Percentiles rank a stretch among this genome's conserved stretches.
phyloP scores from a whole-genome alignment of 2,797 vertebrate species.

The Cetoscarus ocellatus region DNA sequence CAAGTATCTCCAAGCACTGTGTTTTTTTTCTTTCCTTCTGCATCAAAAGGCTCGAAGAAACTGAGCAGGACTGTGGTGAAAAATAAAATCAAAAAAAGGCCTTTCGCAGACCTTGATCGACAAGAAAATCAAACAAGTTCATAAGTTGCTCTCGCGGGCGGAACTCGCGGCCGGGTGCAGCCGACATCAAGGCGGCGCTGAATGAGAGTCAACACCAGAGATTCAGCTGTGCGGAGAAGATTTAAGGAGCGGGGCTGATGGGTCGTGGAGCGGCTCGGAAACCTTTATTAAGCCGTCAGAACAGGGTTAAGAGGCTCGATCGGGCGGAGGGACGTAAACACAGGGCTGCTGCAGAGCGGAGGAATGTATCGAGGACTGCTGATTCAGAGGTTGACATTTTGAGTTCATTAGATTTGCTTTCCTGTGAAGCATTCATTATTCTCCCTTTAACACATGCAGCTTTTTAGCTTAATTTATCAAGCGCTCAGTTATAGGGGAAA shows the following conservation, averaged over 20 bases:
- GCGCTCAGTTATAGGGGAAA: background rate
- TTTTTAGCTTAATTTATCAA: conserved; percentile 10
- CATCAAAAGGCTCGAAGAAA: conserved; percentile 40
- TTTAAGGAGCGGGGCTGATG: conserved; percentile 49
- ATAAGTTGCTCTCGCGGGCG: conserved; percentile 25
- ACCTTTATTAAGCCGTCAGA: conserved; percentile 60
- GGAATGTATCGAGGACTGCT: conserved; percentile 20
- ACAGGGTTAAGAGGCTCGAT: conserved; percentile 56
- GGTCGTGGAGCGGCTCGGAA: conserved; percentile 42
- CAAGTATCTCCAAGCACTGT: conserved; percentile 24
- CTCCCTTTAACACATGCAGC: conserved; percentile 11
- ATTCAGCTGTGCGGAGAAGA: conserved; percentile 39
- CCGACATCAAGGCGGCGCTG: conserved; percentile 43
- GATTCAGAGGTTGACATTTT: conserved; percentile 37
- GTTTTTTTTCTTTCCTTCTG: conserved; percentile 11
- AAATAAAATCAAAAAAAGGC: conserved; percentile 5
- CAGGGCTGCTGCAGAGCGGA: conserved; percentile 21
- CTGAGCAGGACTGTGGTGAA: conserved; percentile 27
- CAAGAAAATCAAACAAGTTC: conserved; percentile 56
- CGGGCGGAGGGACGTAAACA: conserved; percentile 19
- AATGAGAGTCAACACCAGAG: conserved; percentile 44
- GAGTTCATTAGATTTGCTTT: conserved; percentile 23
- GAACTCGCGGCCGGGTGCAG: conserved; percentile 22
- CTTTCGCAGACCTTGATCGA: conserved; percentile 18
- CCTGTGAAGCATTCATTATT: background rate